Percentiles rank a stretch among this genome's conserved stretches.
Conservation (phyloP, 2,888 invertebrate genomes). For the Tupiocoris notatus region DNA sequence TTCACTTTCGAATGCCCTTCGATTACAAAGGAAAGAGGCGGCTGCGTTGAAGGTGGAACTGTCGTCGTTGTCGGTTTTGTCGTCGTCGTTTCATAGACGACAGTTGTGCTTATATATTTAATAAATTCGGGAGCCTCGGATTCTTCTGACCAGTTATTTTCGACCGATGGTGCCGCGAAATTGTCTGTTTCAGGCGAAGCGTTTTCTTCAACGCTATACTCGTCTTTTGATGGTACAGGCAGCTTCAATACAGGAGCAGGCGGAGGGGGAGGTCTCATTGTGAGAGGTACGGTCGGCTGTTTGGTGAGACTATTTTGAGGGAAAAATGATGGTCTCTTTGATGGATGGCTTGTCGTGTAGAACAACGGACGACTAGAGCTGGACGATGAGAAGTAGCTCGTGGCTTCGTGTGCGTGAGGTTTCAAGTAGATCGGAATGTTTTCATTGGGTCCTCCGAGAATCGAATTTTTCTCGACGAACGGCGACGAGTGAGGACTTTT, state of each 20-base stretch:
- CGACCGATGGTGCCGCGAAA: constrained; percentile 47
- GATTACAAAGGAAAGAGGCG: constrained; percentile 31
- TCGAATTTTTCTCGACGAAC: constrained; percentile 31
- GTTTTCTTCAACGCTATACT: not conserved
- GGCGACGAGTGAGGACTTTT: constrained; percentile 30
- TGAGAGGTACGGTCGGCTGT: not conserved
- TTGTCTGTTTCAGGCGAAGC: not conserved
- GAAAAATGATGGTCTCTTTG: constrained; percentile 13
- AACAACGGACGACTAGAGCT: constrained; percentile 19
- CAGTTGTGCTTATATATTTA: constrained; percentile 43
- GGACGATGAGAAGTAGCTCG: constrained; percentile 53
- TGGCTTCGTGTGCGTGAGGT: constrained; percentile 7
- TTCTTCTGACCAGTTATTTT: constrained; percentile 37
- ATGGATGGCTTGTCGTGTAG: not conserved
- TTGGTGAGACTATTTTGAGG: not conserved
- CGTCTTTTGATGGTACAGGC: not conserved
- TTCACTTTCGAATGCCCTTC: constrained; percentile 45
- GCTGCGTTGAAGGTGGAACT: constrained; percentile 5
- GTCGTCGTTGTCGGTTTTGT: constrained; percentile 38
- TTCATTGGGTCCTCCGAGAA: constrained; percentile 47
- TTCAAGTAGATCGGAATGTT: constrained; percentile 50
- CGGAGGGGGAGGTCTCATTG: not conserved
- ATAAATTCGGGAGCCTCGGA: constrained; percentile 9
- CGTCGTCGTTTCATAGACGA: constrained; percentile 42
- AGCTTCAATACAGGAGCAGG: not conserved